phyloP scores from a whole-genome alignment of 2,888 invertebrate species.

The Acanthacorydalis orientalis region DNA sequence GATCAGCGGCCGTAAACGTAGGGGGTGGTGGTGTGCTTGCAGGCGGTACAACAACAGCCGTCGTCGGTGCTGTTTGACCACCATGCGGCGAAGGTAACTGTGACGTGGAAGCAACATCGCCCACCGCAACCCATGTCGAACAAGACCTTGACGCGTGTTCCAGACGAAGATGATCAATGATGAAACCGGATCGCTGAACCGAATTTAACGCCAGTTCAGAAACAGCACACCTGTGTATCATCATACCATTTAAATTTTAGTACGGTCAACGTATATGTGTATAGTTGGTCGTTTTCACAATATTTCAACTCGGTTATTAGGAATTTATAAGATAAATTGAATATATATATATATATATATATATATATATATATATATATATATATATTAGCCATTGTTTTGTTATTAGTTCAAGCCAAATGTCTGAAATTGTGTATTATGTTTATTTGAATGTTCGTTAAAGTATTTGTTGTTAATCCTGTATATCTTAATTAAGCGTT shows the following conservation, averaged over 20 bases:
- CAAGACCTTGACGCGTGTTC: conserved; percentile 54
- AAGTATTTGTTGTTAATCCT: no score
- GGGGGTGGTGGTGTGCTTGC: conserved; percentile 29
- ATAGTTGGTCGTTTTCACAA: conserved; percentile 14
- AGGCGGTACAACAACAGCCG: conserved; percentile 24
- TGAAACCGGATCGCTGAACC: conserved; percentile 32
- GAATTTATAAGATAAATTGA: no score
- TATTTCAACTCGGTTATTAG: not conserved
- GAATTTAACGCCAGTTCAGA: conserved; percentile 41
- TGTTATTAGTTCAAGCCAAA: no score
- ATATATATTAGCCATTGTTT: no score
- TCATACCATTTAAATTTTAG: not conserved
- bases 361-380: no score
- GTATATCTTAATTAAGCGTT: no score
- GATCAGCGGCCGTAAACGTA: conserved; percentile 45
- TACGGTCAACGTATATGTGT: not conserved
- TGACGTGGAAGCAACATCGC: conserved; percentile 55
- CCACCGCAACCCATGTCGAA: conserved; percentile 77
- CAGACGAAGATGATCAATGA: conserved; percentile 37
- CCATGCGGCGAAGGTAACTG: conserved; percentile 71
- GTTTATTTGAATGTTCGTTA: no score
- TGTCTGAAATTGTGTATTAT: no score
- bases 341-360: no score
- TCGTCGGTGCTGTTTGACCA: conserved; percentile 26
- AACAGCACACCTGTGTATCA: conserved; percentile 16